phyloP scores from a whole-genome alignment of 2,113 vertebrate genomes.

The Numida meleagris region DNA sequence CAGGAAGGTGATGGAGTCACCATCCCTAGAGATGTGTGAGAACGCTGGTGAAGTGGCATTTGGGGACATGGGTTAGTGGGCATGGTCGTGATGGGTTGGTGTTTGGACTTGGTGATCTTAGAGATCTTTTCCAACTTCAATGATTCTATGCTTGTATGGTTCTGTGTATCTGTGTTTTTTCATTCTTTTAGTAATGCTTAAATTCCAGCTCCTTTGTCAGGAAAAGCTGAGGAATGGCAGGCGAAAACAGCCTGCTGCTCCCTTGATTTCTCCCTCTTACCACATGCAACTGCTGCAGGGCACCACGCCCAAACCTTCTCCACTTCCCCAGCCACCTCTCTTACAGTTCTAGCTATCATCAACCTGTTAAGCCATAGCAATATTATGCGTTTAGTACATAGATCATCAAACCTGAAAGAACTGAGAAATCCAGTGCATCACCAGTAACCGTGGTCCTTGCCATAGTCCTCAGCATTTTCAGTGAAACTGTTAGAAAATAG shows the following conservation, averaged over 20 bases:
- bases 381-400: neutral
- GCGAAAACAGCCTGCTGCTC: neutral
- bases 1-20: too few relatives aligned
- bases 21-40: too few relatives aligned
- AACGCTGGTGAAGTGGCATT: too few relatives aligned
- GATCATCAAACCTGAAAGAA: neutral
- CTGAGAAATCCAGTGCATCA: neutral
- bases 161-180: neutral
- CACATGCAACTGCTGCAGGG: accelerated
- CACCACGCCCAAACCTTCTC: neutral
- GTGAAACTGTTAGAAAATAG: neutral
- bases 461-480: neutral
- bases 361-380: neutral
- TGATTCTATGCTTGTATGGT: neutral
- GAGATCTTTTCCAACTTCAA: neutral
- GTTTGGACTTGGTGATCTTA: neutral
- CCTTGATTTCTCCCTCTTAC: neutral
- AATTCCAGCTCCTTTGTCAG: neutral
- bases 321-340: neutral
- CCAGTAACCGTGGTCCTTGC: neutral
- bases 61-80: neutral
- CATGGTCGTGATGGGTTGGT: neutral
- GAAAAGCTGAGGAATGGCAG: neutral
- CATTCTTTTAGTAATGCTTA: neutral
- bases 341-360: neutral